Percentiles rank a stretch among this genome's conserved stretches.
phyloP scores from a whole-genome alignment of 2,888 invertebrate species.

The Lasioglossum zephyrum region DNA sequence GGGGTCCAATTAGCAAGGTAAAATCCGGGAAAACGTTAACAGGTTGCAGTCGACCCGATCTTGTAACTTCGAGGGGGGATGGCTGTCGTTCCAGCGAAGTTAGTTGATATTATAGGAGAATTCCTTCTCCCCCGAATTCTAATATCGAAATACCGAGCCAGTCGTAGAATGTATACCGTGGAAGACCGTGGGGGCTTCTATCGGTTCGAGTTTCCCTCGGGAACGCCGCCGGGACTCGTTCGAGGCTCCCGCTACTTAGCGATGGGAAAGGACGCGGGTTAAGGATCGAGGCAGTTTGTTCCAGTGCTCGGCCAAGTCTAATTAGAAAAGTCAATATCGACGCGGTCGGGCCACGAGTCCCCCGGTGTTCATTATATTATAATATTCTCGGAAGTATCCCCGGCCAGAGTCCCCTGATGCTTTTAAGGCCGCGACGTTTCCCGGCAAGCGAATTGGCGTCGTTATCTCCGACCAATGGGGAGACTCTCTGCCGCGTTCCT shows the following conservation, averaged over 20 bases:
- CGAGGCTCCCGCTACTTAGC: slow-evolving; percentile 46
- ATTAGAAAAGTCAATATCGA: slow-evolving; percentile 79
- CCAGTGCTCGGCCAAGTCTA: slow-evolving; percentile 69
- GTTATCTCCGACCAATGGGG: slow-evolving; percentile 29
- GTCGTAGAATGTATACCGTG: slow-evolving; percentile 18
- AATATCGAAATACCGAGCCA: slow-evolving; percentile 22
- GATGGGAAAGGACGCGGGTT: slow-evolving; percentile 40
- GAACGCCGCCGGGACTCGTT: slow-evolving; percentile 38
- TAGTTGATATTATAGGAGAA: slow-evolving; percentile 1
- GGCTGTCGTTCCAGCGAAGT: neutral
- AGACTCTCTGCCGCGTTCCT: neutral
- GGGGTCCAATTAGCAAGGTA: neutral
- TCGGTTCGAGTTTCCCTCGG: slow-evolving; percentile 22
- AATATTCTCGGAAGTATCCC: slow-evolving; percentile 68
- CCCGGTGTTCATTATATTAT: slow-evolving; percentile 73
- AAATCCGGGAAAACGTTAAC: neutral
- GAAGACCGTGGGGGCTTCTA: slow-evolving; percentile 12
- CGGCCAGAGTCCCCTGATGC: slow-evolving; percentile 42
- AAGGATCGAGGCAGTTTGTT: slow-evolving; percentile 67
- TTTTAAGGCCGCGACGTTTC: slow-evolving; percentile 45
- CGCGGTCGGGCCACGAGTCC: slow-evolving; percentile 61
- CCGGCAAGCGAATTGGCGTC: slow-evolving; percentile 44
- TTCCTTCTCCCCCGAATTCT: slow-evolving; percentile 4
- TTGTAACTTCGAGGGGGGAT: neutral
- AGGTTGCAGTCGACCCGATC: neutral